Evolutionary conservation across 2,797 vertebrate species (phyloP), one percentile per base, ranked within the genome.

Genomic region (Varecia variegata): DNA sequence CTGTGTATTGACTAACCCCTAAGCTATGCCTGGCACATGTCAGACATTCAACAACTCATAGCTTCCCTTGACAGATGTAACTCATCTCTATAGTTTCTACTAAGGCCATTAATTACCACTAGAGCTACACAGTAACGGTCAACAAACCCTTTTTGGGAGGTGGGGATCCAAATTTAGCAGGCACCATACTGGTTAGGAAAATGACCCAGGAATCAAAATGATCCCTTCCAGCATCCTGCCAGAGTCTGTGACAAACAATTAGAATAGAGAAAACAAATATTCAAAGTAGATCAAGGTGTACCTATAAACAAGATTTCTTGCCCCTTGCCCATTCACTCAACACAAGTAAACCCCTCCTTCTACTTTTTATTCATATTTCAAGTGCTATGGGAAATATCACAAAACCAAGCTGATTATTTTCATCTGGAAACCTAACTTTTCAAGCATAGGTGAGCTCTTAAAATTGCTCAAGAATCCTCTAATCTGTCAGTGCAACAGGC

Each of bases 341-440:
- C 0, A 20, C 47, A 73, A 82, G 73, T 45, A 54, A 90, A 65
- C 27, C 13, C 17, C 35, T 47, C 23, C 25, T 47, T n/a, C 13
- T 81, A 68, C 62, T 76, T 88, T 32, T n/a, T 77, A 17, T 62
- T 79, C 11, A 18, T 47, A 56, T 3, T 47, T 74, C 30, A 74
- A 83, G 50, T 32, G 35, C 38, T 90, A 13, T 6, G 35, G 27
- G 52, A 70, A 91, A 84, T 21, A 35, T 83, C 71, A 90, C 52
- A 58, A 77, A 85, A 58, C 43, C 38, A 65, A 23, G n/a, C 65
- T 83, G 65, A 82, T 60, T 58, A 73, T n/a, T 52, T 95, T 65
- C 62, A 80, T 84, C n/a, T 88, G 80, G 20, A 82, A 86, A 60
- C 17, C 32, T 94, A 86, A 65, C 82, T 95, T 96, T 92, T 67